Evolutionary conservation across 1,140 invertebrate species (phyloP).

Genomic region (Drosophila baimaii): DNA sequence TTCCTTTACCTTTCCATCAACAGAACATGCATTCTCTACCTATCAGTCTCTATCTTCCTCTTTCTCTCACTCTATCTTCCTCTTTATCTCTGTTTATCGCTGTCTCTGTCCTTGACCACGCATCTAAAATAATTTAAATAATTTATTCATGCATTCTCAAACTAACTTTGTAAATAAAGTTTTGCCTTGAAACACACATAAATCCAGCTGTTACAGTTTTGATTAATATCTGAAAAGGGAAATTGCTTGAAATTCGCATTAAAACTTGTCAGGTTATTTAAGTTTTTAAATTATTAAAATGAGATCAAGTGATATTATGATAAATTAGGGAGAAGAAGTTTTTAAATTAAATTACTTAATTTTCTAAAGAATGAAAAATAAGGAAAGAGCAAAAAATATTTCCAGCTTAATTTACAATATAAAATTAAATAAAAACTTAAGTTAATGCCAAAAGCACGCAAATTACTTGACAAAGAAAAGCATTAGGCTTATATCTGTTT

Average conservation of each 20-base stretch:
- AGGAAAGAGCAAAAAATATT: too few relatives aligned
- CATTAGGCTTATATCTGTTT: too few relatives aligned
- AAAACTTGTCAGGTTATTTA: not conserved
- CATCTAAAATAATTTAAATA: slow-evolving; percentile 19
- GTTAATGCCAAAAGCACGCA: too few relatives aligned
- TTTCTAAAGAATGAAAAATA: too few relatives aligned
- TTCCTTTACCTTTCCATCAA: slow-evolving; percentile 13
- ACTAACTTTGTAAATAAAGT: slow-evolving; percentile 42
- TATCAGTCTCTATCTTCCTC: too few relatives aligned
- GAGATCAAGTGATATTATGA: too few relatives aligned
- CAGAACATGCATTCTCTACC: slow-evolving; percentile 7
- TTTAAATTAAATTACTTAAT: too few relatives aligned
- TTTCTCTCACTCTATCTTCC: not conserved
- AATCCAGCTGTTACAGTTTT: not conserved
- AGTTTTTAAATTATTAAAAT: not conserved
- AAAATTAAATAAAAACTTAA: too few relatives aligned
- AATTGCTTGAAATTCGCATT: not conserved
- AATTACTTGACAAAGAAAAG: too few relatives aligned
- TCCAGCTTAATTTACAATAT: too few relatives aligned
- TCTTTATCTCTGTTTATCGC: slow-evolving; percentile 4
- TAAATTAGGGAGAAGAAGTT: too few relatives aligned
- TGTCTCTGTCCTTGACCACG: slow-evolving; percentile 26
- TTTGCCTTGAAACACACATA: not conserved
- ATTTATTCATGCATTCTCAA: slow-evolving; percentile 28
- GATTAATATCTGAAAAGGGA: not conserved